Evolutionary conservation across 2,797 vertebrate genomes (phyloP).

Genomic region (Alfaro cultratus): DNA sequence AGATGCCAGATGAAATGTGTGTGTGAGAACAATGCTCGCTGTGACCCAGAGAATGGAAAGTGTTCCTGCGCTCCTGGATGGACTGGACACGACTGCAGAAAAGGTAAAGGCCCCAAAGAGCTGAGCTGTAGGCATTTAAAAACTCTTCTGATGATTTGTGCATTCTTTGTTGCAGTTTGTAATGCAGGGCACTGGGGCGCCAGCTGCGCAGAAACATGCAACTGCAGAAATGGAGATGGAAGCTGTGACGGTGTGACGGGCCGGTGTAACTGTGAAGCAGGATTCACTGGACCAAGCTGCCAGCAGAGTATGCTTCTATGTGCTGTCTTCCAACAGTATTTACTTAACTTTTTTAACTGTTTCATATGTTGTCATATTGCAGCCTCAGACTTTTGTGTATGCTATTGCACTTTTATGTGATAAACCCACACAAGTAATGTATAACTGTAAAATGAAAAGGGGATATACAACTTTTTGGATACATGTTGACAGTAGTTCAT

Average conservation of each 20-base stretch:
- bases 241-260: slow-evolving; percentile 85
- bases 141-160: neutral
- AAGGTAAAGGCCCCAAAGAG: slow-evolving; percentile 75
- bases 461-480: too few species aligned
- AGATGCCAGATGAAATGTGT: slow-evolving; percentile 87
- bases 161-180: slow-evolving; percentile 82
- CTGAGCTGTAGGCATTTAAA: neutral
- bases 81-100: slow-evolving; percentile 87
- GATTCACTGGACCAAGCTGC: slow-evolving; percentile 84
- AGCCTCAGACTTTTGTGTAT: neutral
- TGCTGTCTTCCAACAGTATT: slow-evolving; percentile 2
- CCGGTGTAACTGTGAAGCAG: slow-evolving; percentile 87
- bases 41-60: slow-evolving; percentile 84
- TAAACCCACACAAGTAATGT: neutral
- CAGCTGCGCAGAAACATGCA: slow-evolving; percentile 81
- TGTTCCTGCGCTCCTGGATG: slow-evolving; percentile 90
- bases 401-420: neutral
- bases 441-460: neutral
- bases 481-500: too few species aligned
- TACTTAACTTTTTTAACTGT: neutral
- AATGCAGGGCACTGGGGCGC: slow-evolving; percentile 87
- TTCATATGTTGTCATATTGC: neutral
- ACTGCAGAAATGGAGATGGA: slow-evolving; percentile 85
- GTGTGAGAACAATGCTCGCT: slow-evolving; percentile 88
- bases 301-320: slow-evolving; percentile 82